A percentile compares a stretch with the other conserved stretches of the same genome.
Conservation (phyloP, 2,113 vertebrate genomes). For the Sinocyclocheilus maitianheensis region DNA sequence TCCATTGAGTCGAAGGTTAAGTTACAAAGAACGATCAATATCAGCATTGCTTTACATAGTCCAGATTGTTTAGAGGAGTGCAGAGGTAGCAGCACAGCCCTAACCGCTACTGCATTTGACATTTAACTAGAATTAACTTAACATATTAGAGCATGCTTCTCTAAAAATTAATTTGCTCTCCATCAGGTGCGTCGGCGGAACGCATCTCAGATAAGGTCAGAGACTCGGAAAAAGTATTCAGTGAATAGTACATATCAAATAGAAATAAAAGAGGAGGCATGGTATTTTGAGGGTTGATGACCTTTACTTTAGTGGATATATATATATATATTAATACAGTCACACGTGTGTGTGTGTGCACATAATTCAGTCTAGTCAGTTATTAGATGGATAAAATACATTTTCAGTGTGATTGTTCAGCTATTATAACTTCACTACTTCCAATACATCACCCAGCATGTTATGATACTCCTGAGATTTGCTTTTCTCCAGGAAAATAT, state of each 20-base stretch:
- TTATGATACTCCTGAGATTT: conserved; percentile 24
- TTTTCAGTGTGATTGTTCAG: conserved; percentile 20
- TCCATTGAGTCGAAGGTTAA: conserved; percentile 21
- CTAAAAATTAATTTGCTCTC: conserved; percentile 76
- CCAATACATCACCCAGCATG: conserved; percentile 9
- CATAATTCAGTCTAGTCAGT: neutral
- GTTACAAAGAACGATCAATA: conserved; percentile 56
- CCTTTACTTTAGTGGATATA: conserved; percentile 71
- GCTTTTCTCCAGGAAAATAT: conserved; percentile 44
- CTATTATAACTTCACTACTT: conserved; percentile 1
- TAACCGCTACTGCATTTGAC: conserved; percentile 67
- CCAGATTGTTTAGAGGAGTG: conserved; percentile 56
- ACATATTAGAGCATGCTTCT: conserved; percentile 65
- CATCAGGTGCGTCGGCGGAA: conserved; percentile 63
- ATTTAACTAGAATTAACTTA: conserved; percentile 77
- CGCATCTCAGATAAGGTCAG: conserved; percentile 80
- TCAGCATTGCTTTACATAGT: conserved; percentile 54
- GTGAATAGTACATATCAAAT: conserved; percentile 68
- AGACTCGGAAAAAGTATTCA: conserved; percentile 78
- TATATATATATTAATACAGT: neutral
- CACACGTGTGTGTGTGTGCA: neutral
- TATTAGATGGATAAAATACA: conserved; percentile 4
- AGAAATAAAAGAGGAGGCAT: conserved; percentile 73
- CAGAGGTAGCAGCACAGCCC: conserved; percentile 25
- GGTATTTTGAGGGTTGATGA: conserved; percentile 64